These are phyloP conservation scores for Orussus abietinus DNA, from an alignment of 1,140 invertebrate species.

Conservation along the genomic window DNA sequence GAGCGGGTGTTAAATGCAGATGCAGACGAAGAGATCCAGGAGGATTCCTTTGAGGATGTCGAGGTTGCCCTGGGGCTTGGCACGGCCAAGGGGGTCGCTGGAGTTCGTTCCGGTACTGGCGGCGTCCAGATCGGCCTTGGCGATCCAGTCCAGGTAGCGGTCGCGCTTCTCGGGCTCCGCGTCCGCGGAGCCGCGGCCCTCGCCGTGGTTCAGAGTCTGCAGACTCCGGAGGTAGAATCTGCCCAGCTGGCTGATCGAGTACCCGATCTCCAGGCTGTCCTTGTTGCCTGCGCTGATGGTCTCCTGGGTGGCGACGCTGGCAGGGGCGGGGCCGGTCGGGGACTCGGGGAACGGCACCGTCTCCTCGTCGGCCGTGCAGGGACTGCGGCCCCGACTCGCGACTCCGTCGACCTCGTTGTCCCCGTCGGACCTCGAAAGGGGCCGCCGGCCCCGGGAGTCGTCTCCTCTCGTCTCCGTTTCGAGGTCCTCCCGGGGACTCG, in stretches of 20 bases:
- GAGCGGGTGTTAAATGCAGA: constrained; percentile 48
- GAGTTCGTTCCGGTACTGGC: constrained; percentile 28
- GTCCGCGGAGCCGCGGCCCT: constrained; percentile 15
- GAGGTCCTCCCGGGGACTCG: constrained; percentile 4
- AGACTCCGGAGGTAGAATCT: constrained; percentile 29
- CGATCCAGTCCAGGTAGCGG: constrained; percentile 31
- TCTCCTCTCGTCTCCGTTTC: constrained; percentile 14
- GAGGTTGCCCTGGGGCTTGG: constrained; percentile 39
- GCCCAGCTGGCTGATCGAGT: constrained; percentile 38
- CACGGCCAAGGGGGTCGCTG: constrained; percentile 26
- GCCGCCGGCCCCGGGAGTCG: constrained; percentile 1
- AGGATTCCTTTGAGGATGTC: constrained; percentile 42
- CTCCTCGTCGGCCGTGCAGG: neutral
- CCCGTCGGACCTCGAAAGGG: neutral
- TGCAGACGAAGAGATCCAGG: constrained; percentile 45
- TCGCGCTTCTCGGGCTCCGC: constrained; percentile 23
- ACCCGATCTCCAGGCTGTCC: constrained; percentile 41
- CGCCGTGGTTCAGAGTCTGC: constrained; percentile 17
- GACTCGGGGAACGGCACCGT: neutral
- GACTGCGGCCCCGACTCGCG: neutral
- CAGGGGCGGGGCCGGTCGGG: constrained; percentile 1
- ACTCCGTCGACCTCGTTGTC: neutral
- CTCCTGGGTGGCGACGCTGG: constrained; percentile 23
- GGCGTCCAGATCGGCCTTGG: constrained; percentile 25
- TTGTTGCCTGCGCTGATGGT: constrained; percentile 30